Evolutionary conservation across 2,113 vertebrate genomes (phyloP), one percentile per base, ranked within the genome.

Genomic region (Eurypyga helias): DNA sequence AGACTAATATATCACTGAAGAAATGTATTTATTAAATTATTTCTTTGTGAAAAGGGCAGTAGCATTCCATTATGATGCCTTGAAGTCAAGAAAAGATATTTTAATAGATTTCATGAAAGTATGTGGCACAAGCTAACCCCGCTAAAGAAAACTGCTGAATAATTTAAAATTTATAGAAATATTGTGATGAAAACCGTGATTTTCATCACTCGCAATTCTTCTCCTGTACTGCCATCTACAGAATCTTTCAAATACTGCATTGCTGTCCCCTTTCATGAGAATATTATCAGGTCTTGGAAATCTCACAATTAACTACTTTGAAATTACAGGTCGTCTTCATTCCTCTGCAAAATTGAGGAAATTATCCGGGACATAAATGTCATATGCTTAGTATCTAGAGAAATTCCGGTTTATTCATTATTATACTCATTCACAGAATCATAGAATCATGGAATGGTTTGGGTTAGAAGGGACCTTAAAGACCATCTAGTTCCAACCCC

Each of bases 201-300:
- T 69, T 70, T 51, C n/a, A 11, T 17, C 10, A 82, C 33, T 48
- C 43, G 29, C n/a, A 93, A 95, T 64, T 89, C 61, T 75, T 96
- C 66, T 93, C 58, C 82, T 92, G 91, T 72, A 93, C 64, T 90
- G 69, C 93, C 96, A 95, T 91, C 96, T 96, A 58, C 15, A 62
- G 93, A 64, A 41, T 38, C 48, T 33, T 86, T 65, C 26, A 54
- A 60, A 57, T 73, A 86, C 69, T 90, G 55, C 90, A 94, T 10
- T 67, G 29, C 38, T 81, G 17, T 81, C 7, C 21, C 25, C 41
- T 64, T n/a, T 80, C 71, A 87, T 46, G 10, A 17, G 43, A 70
- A 17, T 17, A 54, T 33, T 41, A 45, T 9, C 9, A 55, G 25
- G 20, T 41, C 10, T 78, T 28, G 80, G 18, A 61, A 82, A 72